Base-by-base conservation (phyloP, 2,797 vertebrate genomes). In the Sciaenops ocellatus region DNA sequence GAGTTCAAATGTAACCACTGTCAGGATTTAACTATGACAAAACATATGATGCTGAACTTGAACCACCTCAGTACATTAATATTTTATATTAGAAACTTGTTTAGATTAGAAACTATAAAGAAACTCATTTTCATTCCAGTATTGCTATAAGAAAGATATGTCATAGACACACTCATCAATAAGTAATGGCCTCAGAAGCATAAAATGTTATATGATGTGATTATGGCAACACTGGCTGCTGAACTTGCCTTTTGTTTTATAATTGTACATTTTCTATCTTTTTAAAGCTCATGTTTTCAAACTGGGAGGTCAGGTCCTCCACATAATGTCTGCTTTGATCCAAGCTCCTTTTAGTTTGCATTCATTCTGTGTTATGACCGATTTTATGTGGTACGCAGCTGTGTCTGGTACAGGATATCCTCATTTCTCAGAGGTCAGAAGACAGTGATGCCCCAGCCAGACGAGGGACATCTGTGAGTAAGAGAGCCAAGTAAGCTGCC, bases 331-430 rank as follows among this genome's bases (percentile, higher is more conserved):
- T 46, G 24, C 34, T 67, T 42, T 72, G 34, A 66, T 42, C 28
- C 34, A 62, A n/a, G 34, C 15, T 54, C n/a, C 28, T 48, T 15
- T 47, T 34, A 17, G 24, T 79, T 20, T 26, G 18, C 0, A 2
- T 67, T 6, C 1, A 46, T 63, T 74, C 2, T 6, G 28, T 5
- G 1, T 48, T n/a, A 13, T 0, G 28, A 54, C 67, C 61, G 18
- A 42, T 78, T 63, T 26, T 1, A 3, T 20, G 48, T 68, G 78
- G 64, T 74, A 7, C 10, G 6, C 81, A 85, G 87, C 85, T 83
- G 78, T 63, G 64, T 66, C 47, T 74, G 80, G 51, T 69, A 22
- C 87, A 86, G 90, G 89, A 92, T 87, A 85, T 88, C 87, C 80
- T 87, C 54, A 42, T 69, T 34, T 67, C 51, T 75, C 18, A 34